A percentile compares a stretch with the other conserved stretches of the same genome.
These are phyloP conservation scores for Phoenicopterus ruber DNA, from an alignment of 2,113 vertebrate species.

Conservation along the genomic window DNA sequence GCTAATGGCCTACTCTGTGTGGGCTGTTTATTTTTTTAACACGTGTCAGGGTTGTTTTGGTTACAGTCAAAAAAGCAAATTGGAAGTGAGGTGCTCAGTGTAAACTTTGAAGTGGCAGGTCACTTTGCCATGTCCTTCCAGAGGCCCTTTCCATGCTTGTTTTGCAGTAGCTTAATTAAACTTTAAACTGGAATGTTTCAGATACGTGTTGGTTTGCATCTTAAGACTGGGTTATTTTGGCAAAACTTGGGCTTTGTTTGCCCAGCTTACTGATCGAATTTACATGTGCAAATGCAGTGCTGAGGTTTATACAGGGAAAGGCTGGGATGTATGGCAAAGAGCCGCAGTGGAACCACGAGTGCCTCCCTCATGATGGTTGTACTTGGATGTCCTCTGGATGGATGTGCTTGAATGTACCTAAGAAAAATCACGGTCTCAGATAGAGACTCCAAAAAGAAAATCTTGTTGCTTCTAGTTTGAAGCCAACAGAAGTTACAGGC, in stretches of 20 bases:
- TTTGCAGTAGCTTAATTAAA: not conserved
- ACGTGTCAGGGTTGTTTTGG: not conserved
- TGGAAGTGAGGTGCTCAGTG: not conserved
- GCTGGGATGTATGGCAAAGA: not conserved
- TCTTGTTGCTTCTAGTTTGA: not conserved
- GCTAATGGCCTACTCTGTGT: not conserved
- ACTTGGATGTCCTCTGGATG: not conserved
- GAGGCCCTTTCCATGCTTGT: not conserved
- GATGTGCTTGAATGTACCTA: not conserved
- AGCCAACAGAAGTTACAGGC: not conserved
- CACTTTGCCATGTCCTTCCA: not conserved
- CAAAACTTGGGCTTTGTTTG: not conserved
- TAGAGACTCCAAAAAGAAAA: not conserved
- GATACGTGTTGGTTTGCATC: not conserved
- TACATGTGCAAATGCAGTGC: not conserved
- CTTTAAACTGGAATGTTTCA: not conserved
- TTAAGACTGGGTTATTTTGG: not conserved
- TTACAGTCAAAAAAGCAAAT: not conserved
- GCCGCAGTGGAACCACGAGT: not conserved
- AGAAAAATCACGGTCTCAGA: not conserved
- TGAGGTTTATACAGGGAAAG: not conserved
- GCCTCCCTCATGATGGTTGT: not conserved
- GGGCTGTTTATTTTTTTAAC: constrained; percentile 18
- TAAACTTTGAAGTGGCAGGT: not conserved
- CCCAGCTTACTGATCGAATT: not conserved